These are phyloP conservation scores for Stylophora pistillata DNA, from an alignment of 64 coral and sea anemone species.

Conservation along the genomic window DNA sequence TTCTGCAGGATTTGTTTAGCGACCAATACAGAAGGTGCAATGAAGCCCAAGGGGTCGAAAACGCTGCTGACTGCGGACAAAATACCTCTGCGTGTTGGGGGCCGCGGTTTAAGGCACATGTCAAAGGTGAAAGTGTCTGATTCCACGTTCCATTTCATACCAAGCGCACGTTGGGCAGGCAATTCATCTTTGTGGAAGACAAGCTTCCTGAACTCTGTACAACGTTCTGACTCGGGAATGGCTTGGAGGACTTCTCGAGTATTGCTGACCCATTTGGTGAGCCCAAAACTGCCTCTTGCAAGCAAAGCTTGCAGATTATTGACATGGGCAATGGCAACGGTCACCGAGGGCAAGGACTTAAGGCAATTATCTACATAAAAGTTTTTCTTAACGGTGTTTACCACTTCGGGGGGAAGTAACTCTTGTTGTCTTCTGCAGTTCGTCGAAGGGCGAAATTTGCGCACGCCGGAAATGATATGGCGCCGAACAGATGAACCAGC, in stretches of 20 bases:
- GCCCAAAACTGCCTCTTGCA: slow-evolving; percentile 51
- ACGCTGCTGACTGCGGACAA: slow-evolving; percentile 41
- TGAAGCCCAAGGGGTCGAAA: slow-evolving; percentile 59
- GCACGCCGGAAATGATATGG: slow-evolving; percentile 50
- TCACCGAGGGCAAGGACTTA: slow-evolving; percentile 35
- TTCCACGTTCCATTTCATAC: slow-evolving; percentile 50
- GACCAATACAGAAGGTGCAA: slow-evolving; percentile 34
- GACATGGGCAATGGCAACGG: slow-evolving; percentile 21
- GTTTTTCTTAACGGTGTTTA: slow-evolving; percentile 36
- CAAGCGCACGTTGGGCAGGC: slow-evolving; percentile 56
- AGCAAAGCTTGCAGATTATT: slow-evolving; percentile 33
- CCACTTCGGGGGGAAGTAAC: not conserved
- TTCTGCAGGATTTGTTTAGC: slow-evolving; percentile 62
- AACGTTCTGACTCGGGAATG: slow-evolving; percentile 37
- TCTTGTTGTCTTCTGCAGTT: slow-evolving; percentile 38
- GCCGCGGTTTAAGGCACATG: slow-evolving; percentile 24
- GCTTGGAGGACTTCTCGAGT: slow-evolving; percentile 43
- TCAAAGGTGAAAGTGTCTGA: slow-evolving; percentile 42
- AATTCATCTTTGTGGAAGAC: slow-evolving; percentile 42
- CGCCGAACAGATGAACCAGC: slow-evolving; percentile 48
- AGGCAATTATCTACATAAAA: slow-evolving; percentile 62
- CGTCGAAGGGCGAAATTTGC: slow-evolving; percentile 53
- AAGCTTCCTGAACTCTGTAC: slow-evolving; percentile 29
- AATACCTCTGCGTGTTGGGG: slow-evolving; percentile 30
- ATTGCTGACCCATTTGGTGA: slow-evolving; percentile 62